Evolutionary conservation across 2,888 invertebrate species (phyloP).

Genomic region (Tipula vernalis): DNA sequence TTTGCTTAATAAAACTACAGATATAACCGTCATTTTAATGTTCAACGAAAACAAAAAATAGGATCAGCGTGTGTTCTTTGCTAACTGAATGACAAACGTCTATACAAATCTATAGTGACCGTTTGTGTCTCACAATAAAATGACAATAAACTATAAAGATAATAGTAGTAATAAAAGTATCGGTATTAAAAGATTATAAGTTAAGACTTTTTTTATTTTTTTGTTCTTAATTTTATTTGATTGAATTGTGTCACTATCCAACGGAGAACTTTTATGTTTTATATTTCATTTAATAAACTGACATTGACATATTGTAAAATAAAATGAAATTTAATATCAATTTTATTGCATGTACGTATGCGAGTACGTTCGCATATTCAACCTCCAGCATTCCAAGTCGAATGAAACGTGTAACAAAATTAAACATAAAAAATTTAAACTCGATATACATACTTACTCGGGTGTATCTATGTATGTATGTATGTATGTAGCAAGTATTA

Average conservation of each 20-base stretch:
- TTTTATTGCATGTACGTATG: neutral
- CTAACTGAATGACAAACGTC: neutral
- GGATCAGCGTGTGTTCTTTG: neutral
- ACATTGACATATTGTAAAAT: neutral
- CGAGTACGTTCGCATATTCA: neutral
- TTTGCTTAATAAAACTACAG: too few relatives aligned
- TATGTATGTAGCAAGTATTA: neutral
- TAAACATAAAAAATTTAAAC: neutral
- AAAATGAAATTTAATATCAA: neutral
- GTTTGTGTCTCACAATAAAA: neutral
- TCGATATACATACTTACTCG: neutral
- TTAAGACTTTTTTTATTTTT: neutral
- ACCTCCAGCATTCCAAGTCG: neutral
- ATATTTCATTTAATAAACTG: neutral
- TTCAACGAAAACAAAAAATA: neutral
- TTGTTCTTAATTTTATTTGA: neutral
- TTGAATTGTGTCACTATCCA: neutral
- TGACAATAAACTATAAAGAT: neutral
- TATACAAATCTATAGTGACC: neutral
- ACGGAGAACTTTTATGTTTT: neutral
- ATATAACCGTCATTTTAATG: too few relatives aligned
- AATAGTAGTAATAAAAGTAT: neutral
- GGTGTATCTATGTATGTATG: neutral
- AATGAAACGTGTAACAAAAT: neutral
- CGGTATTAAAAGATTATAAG: neutral